Evolutionary conservation across 2,888 invertebrate species (phyloP), one percentile per base, ranked within the genome.

Genomic region (Seira sanloemensis): DNA sequence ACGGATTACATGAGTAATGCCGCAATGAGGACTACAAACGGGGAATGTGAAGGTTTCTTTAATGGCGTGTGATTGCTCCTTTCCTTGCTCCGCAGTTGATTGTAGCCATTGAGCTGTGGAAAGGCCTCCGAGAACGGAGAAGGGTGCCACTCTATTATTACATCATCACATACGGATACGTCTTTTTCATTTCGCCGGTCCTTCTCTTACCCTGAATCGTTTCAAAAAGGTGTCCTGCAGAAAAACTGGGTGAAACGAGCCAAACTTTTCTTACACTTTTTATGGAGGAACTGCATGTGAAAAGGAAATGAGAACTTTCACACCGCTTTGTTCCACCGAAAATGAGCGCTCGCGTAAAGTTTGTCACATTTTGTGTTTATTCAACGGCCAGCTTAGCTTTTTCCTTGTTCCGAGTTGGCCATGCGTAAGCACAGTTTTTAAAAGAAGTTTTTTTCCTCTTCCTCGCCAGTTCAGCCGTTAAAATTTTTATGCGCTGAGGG

Each of bases 251-350:
- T 50, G 50, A 62, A 19, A 62, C 62, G 21, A 5, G 4, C 9
- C 19, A n/a, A 62, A 62, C 21, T 62, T 37, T 62, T 62, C 50
- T 50, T 50, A 12, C 16, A n/a, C n/a, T 50, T 21, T 23, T 18
- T n/a, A 9, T n/a, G 58, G 21, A 62, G 21, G 2, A 23, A 21
- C 19, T 62, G 19, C n/a, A 62, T 62, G 62, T 62, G 21, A 62
- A n/a, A 7, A 62, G 21, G 19, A 62, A 62, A 62, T 62, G 62
- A 62, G 62, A 62, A 21, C 19, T 62, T 62, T 62, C 62, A 62
- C 62, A 21, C 62, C 62, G 50, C 50, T 21, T 19, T 62, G 19
- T 58, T 62, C 62, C 12, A 9, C n/a, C 2, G 21, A 21, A 62
- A 62, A 62, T 62, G 62, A 62, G 21, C 4, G 62, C 21, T 23